Evolutionary conservation across 2,888 invertebrate genomes (phyloP), one percentile per base, ranked within the genome.

Genomic region (Brachynemurus nebulosus): DNA sequence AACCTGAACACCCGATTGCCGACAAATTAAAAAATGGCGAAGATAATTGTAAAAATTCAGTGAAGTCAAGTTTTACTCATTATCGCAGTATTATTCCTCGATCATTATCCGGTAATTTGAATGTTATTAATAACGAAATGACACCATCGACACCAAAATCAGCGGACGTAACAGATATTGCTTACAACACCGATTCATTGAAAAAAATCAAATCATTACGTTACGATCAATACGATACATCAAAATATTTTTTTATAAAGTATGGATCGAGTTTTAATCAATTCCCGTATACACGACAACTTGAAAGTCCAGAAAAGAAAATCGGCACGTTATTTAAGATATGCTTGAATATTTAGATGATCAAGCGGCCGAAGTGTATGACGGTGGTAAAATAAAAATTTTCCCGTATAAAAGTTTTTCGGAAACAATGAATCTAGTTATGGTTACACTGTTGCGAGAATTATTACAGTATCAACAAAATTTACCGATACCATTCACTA

Each of bases 341-440:
- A 72, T 85, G 47, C 62, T 90, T 46, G 74, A 74, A 38, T 82
- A 81, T 61, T 66, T 95, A 52, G 92, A 95, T 58, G 83, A 84
- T 50, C 84, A 88, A 57, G 83, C 86, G 2, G 71, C 79, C 47
- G 88, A 90, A 63, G 78, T 90, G 36, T 81, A 78, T 57, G 71
- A 76, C 17, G 74, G 79, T 23, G 78, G 77, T 50, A 78, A 78
- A 58, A 80, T 80, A 52, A 65, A 69, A 55, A 71, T 74, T 52
- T 95, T 91, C 59, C 91, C 92, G 0, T 96, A 96, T 65, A 86
- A 86, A 58, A 88, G 89, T 1, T 91, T 95, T 60, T 93, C 91
- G 47, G 97, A 98, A 65, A 91, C 91, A 0, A 69, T 97, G 44
- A 93, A 90, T 62, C 68, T 97, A 44, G 93, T 93, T 1, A 79